A percentile compares a stretch with the other conserved stretches of the same genome.
Evolutionary conservation across 2,113 vertebrate species (phyloP).

Genomic region (Callorhinus ursinus): DNA sequence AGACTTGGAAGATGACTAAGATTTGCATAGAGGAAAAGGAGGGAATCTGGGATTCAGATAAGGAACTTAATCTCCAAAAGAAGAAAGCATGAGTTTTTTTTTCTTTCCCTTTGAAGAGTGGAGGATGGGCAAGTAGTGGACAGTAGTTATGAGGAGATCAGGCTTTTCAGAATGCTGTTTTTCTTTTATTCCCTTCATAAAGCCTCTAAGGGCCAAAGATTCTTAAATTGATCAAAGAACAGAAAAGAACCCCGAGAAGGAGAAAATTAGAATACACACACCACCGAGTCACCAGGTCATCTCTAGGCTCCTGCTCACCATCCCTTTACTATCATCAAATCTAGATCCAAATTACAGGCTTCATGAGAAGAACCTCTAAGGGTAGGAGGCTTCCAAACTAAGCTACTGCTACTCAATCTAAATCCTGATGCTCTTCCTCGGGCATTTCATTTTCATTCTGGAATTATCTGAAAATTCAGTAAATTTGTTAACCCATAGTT

Average conservation of each 20-base stretch:
- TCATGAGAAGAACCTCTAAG: not conserved
- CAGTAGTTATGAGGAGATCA: not conserved
- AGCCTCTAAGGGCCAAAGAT: not conserved
- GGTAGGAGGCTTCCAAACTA: not conserved
- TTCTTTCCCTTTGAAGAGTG: not conserved
- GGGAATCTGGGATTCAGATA: not conserved
- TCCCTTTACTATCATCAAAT: not conserved
- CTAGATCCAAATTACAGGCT: not conserved
- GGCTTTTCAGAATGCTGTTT: not conserved
- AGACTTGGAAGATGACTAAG: not conserved
- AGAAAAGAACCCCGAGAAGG: not conserved
- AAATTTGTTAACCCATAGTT: not conserved
- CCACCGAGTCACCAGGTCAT: not conserved
- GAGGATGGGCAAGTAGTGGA: not conserved
- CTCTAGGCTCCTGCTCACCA: not conserved
- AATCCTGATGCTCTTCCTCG: not conserved
- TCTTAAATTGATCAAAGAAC: not conserved
- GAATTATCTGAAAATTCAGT: not conserved
- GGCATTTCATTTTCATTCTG: conserved; percentile 11
- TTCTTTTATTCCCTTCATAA: not conserved
- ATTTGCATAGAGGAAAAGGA: not conserved
- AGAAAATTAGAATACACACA: not conserved
- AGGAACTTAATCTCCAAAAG: not conserved
- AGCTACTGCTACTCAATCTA: not conserved
- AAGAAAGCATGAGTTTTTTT: not conserved